phyloP scores from a whole-genome alignment of 23 tunicate species.

The Botrylloides violaceus region DNA sequence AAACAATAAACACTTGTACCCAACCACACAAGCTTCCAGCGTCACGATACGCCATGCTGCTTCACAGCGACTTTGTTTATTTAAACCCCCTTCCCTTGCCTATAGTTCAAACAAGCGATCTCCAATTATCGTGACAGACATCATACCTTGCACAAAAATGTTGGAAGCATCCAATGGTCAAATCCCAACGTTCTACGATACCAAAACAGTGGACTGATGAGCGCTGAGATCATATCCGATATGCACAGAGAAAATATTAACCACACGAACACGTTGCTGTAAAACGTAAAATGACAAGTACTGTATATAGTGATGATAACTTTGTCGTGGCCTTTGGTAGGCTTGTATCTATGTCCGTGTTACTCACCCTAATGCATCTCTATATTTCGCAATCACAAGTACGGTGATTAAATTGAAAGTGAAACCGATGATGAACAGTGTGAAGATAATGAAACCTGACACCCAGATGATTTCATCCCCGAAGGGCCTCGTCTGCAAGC shows the following conservation, averaged over 20 bases:
- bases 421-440: conserved; percentile 54
- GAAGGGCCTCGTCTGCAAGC: conserved; percentile 43
- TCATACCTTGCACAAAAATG: conserved; percentile 31
- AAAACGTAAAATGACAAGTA: not conserved
- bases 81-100: too few species aligned
- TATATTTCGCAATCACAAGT: conserved; percentile 34
- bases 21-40: too few species aligned
- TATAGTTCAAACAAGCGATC: too few species aligned
- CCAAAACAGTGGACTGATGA: conserved; percentile 32
- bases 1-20: too few species aligned
- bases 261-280: conserved; percentile 15
- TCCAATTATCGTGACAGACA: too few species aligned
- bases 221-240: conserved; percentile 33
- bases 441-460: conserved; percentile 44
- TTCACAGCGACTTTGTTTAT: too few species aligned
- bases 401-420: conserved; percentile 49
- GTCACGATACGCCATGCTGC: too few species aligned
- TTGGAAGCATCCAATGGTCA: conserved; percentile 33
- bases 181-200: conserved; percentile 44
- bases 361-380: conserved; percentile 35
- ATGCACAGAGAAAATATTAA: conserved; percentile 33
- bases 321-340: too few species aligned
- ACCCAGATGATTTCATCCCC: conserved; percentile 27
- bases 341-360: too few species aligned
- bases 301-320: too few species aligned